These are phyloP conservation scores for Prunella fulvescens DNA, from an alignment of 2,113 vertebrate genomes.

Conservation along the genomic window DNA sequence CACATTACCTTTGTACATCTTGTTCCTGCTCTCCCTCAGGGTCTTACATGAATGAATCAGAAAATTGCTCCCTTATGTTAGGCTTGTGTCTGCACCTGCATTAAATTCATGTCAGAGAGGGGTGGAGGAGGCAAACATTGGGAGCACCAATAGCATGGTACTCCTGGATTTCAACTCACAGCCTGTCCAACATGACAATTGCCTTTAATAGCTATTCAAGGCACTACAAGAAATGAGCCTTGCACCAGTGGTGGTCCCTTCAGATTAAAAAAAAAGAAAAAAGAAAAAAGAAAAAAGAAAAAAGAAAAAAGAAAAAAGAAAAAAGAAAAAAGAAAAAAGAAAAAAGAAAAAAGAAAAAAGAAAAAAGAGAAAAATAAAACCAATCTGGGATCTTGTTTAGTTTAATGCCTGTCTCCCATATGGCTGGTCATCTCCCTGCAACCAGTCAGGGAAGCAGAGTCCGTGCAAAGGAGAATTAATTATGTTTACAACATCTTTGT, in stretches of 20 bases:
- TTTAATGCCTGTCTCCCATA: not conserved
- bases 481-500: not conserved
- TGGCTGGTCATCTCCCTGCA: not conserved
- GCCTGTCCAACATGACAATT: slow-evolving; percentile 39
- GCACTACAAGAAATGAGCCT: not conserved
- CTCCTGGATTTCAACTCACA: slow-evolving; percentile 51
- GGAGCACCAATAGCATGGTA: slow-evolving; percentile 59
- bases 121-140: slow-evolving; percentile 62
- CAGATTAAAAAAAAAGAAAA: not conserved
- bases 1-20: slow-evolving; percentile 71
- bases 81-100: slow-evolving; percentile 72
- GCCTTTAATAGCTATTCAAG: slow-evolving; percentile 55
- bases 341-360: not conserved
- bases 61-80: slow-evolving; percentile 80
- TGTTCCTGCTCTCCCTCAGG: slow-evolving; percentile 72
- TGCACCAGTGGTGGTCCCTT: slow-evolving; percentile 35
- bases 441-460: not conserved
- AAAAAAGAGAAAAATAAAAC: not conserved
- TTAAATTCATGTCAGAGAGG: slow-evolving; percentile 71
- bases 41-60: slow-evolving; percentile 77
- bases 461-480: not conserved
- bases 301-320: not conserved
- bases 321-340: too few species aligned
- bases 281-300: too few species aligned
- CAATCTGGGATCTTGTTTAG: not conserved